Evolutionary conservation across 2,888 invertebrate genomes (phyloP).

Genomic region (Tridacna crocea): DNA sequence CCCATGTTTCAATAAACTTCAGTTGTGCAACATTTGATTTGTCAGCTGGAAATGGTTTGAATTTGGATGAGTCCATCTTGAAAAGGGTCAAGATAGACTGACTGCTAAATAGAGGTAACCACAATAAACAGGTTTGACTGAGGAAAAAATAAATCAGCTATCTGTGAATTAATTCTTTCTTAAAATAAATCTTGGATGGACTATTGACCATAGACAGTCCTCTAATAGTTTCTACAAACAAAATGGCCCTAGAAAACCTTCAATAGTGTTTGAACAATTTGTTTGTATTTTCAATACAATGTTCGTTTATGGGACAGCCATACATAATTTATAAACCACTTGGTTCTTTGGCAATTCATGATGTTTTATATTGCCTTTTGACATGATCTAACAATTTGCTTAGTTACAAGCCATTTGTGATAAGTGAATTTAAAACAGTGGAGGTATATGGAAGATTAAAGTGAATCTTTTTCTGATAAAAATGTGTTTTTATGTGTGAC

Average conservation of each 20-base stretch:
- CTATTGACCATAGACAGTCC: slow-evolving; percentile 23
- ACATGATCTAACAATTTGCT: slow-evolving; percentile 8
- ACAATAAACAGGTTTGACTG: too few relatives aligned
- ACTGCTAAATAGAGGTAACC: too few relatives aligned
- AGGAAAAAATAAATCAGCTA: too few relatives aligned
- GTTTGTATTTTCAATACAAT: slow-evolving; percentile 28
- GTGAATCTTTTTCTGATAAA: neutral
- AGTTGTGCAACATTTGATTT: too few relatives aligned
- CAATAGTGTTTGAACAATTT: slow-evolving; percentile 21
- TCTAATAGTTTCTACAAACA: slow-evolving; percentile 22
- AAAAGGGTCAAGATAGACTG: too few relatives aligned
- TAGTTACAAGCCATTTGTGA: neutral
- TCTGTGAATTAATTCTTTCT: too few relatives aligned
- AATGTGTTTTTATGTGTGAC: too few relatives aligned
- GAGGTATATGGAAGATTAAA: neutral
- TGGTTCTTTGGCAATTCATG: slow-evolving; percentile 16
- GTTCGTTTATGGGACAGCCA: slow-evolving; percentile 16
- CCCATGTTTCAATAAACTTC: too few relatives aligned
- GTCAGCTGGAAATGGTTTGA: too few relatives aligned
- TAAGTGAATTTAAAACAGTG: neutral
- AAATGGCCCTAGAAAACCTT: neutral
- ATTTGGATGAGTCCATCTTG: too few relatives aligned
- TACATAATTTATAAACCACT: slow-evolving; percentile 33
- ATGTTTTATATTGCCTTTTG: neutral
- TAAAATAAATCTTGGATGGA: neutral